These are phyloP conservation scores for Drosophila demipolita DNA, from an alignment of 2,888 invertebrate genomes.

Conservation along the genomic window DNA sequence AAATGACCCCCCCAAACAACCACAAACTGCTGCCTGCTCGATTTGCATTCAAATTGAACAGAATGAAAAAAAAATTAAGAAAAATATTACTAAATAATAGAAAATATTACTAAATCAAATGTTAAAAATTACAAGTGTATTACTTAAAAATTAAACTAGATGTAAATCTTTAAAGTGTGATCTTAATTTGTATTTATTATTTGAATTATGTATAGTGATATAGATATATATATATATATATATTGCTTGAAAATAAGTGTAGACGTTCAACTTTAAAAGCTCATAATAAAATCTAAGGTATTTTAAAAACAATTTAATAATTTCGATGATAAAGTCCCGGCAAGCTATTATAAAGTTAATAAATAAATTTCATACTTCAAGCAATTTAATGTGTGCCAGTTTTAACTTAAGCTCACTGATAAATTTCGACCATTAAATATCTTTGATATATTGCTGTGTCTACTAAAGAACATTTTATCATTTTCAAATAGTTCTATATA, in stretches of 20 bases:
- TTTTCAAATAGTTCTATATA: too few relatives aligned
- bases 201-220: neutral
- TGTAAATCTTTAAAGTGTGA: neutral
- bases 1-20: conserved; percentile 37
- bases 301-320: neutral
- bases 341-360: neutral
- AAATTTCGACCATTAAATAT: neutral
- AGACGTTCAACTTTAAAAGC: neutral
- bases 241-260: neutral
- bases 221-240: neutral
- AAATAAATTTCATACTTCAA: neutral
- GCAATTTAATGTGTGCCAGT: neutral
- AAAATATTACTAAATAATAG: too few relatives aligned
- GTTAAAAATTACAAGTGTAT: neutral
- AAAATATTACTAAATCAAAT: neutral
- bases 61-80: neutral
- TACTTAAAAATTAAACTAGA: neutral
- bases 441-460: neutral
- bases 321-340: neutral
- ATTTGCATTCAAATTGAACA: conserved; percentile 73
- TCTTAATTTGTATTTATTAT: neutral
- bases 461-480: neutral
- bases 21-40: conserved; percentile 28
- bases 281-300: neutral
- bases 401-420: neutral